Evolutionary conservation across 2,888 invertebrate genomes (phyloP), one percentile per base, ranked within the genome.

Genomic region (Prenolepis imparis): DNA sequence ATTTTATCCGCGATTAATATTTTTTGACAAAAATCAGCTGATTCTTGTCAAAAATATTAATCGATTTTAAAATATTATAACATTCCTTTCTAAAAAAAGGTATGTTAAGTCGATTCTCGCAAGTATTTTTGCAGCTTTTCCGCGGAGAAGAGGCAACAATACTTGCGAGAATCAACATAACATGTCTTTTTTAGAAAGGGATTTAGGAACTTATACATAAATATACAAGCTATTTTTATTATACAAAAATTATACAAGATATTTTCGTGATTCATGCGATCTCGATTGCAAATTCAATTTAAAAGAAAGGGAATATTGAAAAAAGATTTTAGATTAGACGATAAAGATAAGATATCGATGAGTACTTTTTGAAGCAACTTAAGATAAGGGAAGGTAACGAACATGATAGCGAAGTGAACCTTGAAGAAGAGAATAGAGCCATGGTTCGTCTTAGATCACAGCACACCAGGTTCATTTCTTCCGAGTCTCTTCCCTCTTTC

Each of bases 351-450:
- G 52, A 21, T 57, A 52, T 24, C 41, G 18, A 28, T 41, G 41
- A 52, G n/a, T n/a, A 24, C n/a, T 55, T 55, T 28, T 39, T 41
- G 21, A 36, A 70, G 32, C 41, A 12, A 18, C 32, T 72, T 41
- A 32, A 59, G 59, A 36, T 80, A 80, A 70, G 59, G 18, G 59
- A 36, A 80, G 59, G 21, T 70, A 72, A 78, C 52, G 67, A 52
- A 67, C 55, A 57, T 70, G 36, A 59, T 24, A 55, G 59, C 36
- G 24, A 59, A 44, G 44, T 44, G 59, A 12, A 80, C 36, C 36
- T 24, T 18, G 41, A 68, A 57, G 28, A 28, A 28, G 15, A 32
- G 8, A 57, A 80, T 70, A 61, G 36, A 32, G 11, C 18, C 3
- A 57, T 12, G 48, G 12, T 36, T 48, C 57, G 44, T 36, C 36